These are phyloP conservation scores for Andinoacara biseriatus DNA, from an alignment of 2,113 vertebrate genomes.

Conservation along the genomic window DNA sequence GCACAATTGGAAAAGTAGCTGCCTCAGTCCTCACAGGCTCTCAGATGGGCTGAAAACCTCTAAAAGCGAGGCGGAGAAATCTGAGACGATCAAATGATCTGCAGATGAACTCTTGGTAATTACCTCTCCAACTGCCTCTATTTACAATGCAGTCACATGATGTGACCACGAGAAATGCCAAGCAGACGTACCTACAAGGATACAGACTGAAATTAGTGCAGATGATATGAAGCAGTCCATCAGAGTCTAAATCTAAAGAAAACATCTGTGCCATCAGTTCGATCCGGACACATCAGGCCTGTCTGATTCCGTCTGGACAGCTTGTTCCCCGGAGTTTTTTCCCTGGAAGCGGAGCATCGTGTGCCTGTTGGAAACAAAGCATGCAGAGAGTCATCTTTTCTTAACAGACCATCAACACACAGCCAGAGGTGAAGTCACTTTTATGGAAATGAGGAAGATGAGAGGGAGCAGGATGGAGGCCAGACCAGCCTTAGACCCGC, in stretches of 20 bases:
- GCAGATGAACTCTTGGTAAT: not conserved
- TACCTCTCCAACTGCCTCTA: not conserved
- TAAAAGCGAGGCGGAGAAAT: not conserved
- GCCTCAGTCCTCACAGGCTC: not conserved
- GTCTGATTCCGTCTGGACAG: fast-evolving
- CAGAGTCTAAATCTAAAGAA: not conserved
- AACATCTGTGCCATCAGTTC: not conserved
- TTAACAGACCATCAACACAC: constrained; percentile 77
- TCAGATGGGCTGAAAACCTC: not conserved
- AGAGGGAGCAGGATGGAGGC: constrained; percentile 26
- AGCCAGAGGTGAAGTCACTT: constrained; percentile 50
- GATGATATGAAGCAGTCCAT: not conserved
- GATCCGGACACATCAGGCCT: not conserved
- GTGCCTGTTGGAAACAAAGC: constrained; percentile 6
- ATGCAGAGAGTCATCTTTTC: constrained; percentile 44
- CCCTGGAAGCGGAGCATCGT: not conserved
- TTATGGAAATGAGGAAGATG: constrained; percentile 66
- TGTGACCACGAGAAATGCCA: not conserved
- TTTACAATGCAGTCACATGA: not conserved
- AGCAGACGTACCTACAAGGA: not conserved
- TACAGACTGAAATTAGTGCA: not conserved
- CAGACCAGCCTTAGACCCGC: constrained; percentile 8
- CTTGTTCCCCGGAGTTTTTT: not conserved
- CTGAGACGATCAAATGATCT: not conserved
- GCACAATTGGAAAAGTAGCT: not conserved